Base-by-base conservation (phyloP, 2,888 invertebrate genomes). In the Drosophila percnosoma region DNA sequence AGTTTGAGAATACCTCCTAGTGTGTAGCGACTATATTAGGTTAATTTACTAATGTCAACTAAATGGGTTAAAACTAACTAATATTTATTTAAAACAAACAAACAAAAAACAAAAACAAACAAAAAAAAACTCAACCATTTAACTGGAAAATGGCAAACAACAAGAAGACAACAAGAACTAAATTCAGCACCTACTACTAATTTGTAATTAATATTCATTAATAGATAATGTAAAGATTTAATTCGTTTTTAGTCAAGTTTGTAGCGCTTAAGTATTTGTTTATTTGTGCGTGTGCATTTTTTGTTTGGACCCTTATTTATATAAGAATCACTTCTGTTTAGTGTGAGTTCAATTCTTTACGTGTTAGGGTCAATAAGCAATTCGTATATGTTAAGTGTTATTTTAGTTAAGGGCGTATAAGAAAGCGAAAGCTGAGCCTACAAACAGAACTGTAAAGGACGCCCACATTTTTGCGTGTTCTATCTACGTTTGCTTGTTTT, bases 1-100 rank as follows among this genome's bases (percentile, higher is more conserved):
- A 92, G 92, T 92, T 92, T 92, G 93, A 92, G 91, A 92, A 92
- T 90, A 93, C 93, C 92, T 92, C 92, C 92, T 92, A 92, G 92
- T 92, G 89, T 91, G 86, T 92, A 92, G 82, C 62, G 69, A 67
- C 73, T 80, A 83, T 73, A 68, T 71, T 83, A 90, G 83, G 75
- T 63, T 89, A 83, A 55, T 58, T 57, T 51, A 71, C 52, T 67
- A 64, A 72, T 78, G 64, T 31, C 49, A 78, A 78, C 78, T 73
- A 73, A 77, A 77, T 68, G 73, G 60, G 59, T 42, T 61, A 51
- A 64, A 59, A 66, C 73, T 57, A 73, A 88, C 83, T 81, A 85
- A 84, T 89, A 86, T 81, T 86, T 88, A 86, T 86, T 85, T 75
- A 84, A 86, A 64, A 63, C 62, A 38, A 13, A 54, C 54, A 63